Percentiles rank a stretch among this genome's conserved stretches.
These are phyloP conservation scores for Phalacrocorax pelagicus DNA, from an alignment of 2,113 vertebrate genomes.

Conservation along the genomic window DNA sequence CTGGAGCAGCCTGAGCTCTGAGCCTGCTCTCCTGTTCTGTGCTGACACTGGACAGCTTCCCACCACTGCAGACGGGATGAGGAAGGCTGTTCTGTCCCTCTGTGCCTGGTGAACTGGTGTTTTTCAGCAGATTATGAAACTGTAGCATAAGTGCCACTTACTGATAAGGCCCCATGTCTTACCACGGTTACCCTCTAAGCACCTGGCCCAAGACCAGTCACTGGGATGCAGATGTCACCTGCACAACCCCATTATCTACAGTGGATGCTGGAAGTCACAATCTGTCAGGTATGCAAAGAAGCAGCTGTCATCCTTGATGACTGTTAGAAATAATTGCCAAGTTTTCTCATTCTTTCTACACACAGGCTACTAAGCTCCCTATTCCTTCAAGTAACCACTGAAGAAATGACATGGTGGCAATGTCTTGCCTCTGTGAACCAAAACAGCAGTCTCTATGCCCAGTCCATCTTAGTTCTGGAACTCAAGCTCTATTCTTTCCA, in stretches of 20 bases:
- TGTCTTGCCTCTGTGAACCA: background rate
- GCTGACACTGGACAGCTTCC: background rate
- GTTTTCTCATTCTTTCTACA: background rate
- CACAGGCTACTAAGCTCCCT: background rate
- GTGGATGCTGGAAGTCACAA: background rate
- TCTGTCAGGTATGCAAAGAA: background rate
- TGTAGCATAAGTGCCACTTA: background rate
- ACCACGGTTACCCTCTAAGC: background rate
- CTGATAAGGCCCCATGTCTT: background rate
- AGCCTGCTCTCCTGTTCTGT: rapidly evolving
- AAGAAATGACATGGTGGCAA: background rate
- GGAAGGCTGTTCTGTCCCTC: background rate
- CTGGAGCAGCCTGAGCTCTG: background rate
- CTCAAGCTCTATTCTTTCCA: background rate
- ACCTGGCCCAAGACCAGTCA: background rate
- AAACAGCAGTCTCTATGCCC: background rate
- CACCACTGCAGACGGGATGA: background rate
- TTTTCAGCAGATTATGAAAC: background rate
- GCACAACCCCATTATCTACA: background rate
- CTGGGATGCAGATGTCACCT: background rate
- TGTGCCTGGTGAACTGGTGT: background rate
- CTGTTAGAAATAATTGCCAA: background rate
- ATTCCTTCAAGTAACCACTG: background rate
- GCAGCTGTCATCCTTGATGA: background rate
- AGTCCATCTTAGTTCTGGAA: background rate